Base-by-base conservation (phyloP, 2,797 vertebrate genomes). In the Galaxias olidus region DNA sequence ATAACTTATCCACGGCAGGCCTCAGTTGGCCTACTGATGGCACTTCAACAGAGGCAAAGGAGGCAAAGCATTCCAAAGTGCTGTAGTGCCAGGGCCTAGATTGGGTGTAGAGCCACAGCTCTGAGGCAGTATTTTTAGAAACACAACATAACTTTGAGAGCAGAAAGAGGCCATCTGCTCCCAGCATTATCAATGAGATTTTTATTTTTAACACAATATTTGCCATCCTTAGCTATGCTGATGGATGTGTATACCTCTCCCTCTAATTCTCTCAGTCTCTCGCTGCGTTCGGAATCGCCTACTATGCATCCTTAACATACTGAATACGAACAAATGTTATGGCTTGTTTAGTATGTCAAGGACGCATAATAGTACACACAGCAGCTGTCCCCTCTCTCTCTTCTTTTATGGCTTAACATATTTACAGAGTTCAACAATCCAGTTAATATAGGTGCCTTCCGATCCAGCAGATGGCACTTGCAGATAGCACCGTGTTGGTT, bases 51-150 rank as follows among this genome's bases (percentile, higher is more conserved):
- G 76, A 71, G 69, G 56, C 66, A 65, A 18, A 18, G 42, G 59
- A 64, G 45, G 48, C 15, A 18, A 51, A 51, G 49, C 18, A n/a
- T 18, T 17, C 20, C 9, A 41, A 13, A 55, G 73, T 65, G 59
- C 72, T 51, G 66, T 72, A 67, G 74, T 75, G 71, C 70, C 68
- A 62, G 74, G 72, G 72, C 74, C 82, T 74, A 70, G 69, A 81
- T 60, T 65, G 58, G 54, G 71, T 78, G 62, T 68, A 70, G 75
- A 74, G 78, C 79, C 80, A 75, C 51, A 54, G 65, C 72, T 74
- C 72, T 65, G 68, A 61, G 64, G 60, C 71, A 78, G 64, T 87
- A 88, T 86, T 88, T 88, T 84, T 88, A 87, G 83, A 59, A 83
- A 73, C 74, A 75, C 75, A 84, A 77, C 77, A 83, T 73, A 77